A percentile compares a stretch with the other conserved stretches of the same genome.
phyloP scores from a whole-genome alignment of 2,888 invertebrate genomes.

The Mycalesis mineus region DNA sequence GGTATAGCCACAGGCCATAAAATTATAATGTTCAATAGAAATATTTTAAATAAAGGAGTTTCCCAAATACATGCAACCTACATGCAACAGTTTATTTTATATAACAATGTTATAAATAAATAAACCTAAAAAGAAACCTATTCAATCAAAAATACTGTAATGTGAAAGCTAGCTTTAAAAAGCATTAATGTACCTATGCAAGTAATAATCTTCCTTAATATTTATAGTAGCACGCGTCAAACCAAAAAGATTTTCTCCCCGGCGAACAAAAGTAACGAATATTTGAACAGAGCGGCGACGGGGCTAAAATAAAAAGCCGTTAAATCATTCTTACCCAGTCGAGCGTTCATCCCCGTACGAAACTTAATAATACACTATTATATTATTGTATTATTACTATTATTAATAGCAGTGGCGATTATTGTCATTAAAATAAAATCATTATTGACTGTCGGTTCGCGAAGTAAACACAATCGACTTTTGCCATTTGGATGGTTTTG shows the following conservation, averaged over 20 bases:
- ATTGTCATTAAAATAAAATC: slow-evolving; percentile 65
- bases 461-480: slow-evolving; percentile 75
- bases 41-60: no score
- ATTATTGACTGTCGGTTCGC: slow-evolving; percentile 65
- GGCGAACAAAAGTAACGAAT: slow-evolving; percentile 36
- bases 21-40: no score
- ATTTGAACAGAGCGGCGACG: slow-evolving; percentile 31
- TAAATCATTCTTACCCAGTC: slow-evolving; percentile 68
- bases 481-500: slow-evolving; percentile 68
- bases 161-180: no score
- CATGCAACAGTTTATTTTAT: no score
- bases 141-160: no score
- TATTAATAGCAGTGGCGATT: slow-evolving; percentile 61
- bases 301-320: slow-evolving; percentile 35
- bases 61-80: no score
- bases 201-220: no score
- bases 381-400: slow-evolving; percentile 54
- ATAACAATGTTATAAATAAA: no score
- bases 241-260: slow-evolving; percentile 22
- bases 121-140: no score
- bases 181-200: no score
- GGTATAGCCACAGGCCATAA: no score
- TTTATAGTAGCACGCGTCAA: slow-evolving; percentile 32
- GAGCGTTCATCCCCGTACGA: slow-evolving; percentile 71
- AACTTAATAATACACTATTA: slow-evolving; percentile 60